These are phyloP conservation scores for Eurosta solidaginis DNA, from an alignment of 1,140 invertebrate genomes.

Conservation along the genomic window DNA sequence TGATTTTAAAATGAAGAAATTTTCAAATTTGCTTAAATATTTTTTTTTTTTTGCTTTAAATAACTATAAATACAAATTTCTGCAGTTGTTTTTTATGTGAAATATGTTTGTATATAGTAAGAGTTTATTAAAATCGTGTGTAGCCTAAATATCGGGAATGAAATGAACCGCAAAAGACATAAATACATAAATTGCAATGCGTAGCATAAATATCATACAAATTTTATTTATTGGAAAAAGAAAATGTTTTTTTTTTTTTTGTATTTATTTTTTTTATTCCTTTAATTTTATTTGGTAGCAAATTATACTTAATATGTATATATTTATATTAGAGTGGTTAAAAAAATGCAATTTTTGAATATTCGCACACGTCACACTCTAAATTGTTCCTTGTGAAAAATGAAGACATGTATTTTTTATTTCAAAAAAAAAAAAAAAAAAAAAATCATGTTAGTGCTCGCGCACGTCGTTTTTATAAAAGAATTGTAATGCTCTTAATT, in stretches of 20 bases:
- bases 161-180: not conserved
- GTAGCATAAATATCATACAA: slow-evolving; percentile 2
- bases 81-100: not conserved
- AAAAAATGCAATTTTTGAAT: too few relatives aligned
- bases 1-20: too few relatives aligned
- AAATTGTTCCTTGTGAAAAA: too few relatives aligned
- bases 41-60: too few relatives aligned
- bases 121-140: not conserved
- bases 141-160: not conserved
- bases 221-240: not conserved
- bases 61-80: slow-evolving; percentile 9
- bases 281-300: slow-evolving; percentile 15
- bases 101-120: not conserved
- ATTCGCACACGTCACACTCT: too few relatives aligned
- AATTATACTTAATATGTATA: too few relatives aligned
- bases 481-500: too few relatives aligned
- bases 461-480: too few relatives aligned
- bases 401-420: too few relatives aligned
- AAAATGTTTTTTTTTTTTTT: not conserved
- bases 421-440: too few relatives aligned
- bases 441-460: too few relatives aligned
- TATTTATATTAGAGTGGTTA: too few relatives aligned
- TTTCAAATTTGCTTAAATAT: not conserved
- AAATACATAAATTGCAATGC: not conserved
- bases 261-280: not conserved